Base-by-base conservation (phyloP, 2,888 invertebrate genomes). In the Darwinula stevensoni region DNA sequence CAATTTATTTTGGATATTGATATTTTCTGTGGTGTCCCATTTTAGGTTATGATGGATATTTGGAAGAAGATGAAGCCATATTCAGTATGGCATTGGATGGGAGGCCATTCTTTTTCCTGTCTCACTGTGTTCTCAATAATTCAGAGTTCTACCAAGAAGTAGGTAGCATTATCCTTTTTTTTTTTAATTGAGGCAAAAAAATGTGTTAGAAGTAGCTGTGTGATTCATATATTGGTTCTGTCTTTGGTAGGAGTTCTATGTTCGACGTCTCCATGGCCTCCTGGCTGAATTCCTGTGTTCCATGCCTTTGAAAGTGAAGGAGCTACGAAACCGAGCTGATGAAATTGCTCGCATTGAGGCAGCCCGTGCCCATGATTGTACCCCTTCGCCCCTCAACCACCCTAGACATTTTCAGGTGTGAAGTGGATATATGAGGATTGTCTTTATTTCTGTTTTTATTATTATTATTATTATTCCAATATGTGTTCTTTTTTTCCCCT, bases 261-360 rank as follows among this genome's bases (percentile, higher is more conserved):
- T 74, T 42, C 63, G 73, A 14, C 63, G 76, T 29, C 54, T 86
- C 29, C 88, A 91, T 52, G 61, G 65, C 12, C 56, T 88, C 5
- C 59, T 88, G 32, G 76, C 80, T 0, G 86, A 88, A 53, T 86
- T 91, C 44, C 76, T 91, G 30, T 69, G 75, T 37, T 62, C 74
- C 33, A 76, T 86, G 76, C 86, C 84, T 33, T 62, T 80, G 30
- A 86, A 84, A 62, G 65, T 75, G 0, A 73, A 73, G 42, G 75
- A 76, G 47, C 51, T 78, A 36, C 57, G 73, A 31, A 68, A 67
- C 42, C 60, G 73, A 41, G 84, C 82, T 0, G 86, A 88, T 50
- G 88, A 91, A 50, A 69, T 71, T 2, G 72, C 76, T 11, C 63
- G 75, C 36, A 68, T 73, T 2, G 64, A 9, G 22, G 6, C 6